Evolutionary conservation across 2,888 invertebrate genomes (phyloP).

Genomic region (Matsumyia berberina): DNA sequence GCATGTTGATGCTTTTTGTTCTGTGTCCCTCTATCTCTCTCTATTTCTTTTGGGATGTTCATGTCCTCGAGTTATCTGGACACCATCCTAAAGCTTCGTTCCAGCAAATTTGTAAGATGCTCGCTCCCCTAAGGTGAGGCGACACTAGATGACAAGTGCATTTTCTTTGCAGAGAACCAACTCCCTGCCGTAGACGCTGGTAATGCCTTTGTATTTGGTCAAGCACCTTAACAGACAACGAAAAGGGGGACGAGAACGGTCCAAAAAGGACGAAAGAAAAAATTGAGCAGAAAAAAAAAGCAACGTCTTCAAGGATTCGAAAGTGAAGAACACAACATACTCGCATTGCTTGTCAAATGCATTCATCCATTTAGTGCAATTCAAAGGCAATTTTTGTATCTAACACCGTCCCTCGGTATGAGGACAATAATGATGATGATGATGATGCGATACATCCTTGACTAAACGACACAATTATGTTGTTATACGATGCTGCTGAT

Average conservation of each 20-base stretch:
- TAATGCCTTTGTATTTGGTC: constrained; percentile 22
- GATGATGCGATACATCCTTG: constrained; percentile 8
- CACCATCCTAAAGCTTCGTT: constrained; percentile 1
- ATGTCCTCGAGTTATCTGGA: constrained; percentile 31
- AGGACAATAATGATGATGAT: neutral
- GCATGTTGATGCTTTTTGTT: constrained; percentile 1
- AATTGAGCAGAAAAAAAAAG: too few relatives aligned
- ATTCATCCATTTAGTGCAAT: neutral
- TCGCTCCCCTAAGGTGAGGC: neutral
- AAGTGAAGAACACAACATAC: neutral
- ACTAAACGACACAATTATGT: constrained; percentile 42
- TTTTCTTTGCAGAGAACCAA: neutral
- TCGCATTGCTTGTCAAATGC: constrained; percentile 23
- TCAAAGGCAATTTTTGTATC: neutral
- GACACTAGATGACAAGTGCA: neutral
- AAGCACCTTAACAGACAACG: constrained; percentile 27
- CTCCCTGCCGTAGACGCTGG: neutral
- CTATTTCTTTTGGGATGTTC: too few relatives aligned
- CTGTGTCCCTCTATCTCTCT: too few relatives aligned
- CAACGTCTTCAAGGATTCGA: neutral
- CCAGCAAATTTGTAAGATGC: constrained; percentile 21
- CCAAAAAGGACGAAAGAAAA: too few relatives aligned
- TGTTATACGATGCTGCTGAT: constrained; percentile 34
- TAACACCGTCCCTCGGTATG: constrained; percentile 8
- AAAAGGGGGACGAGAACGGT: neutral